Evolutionary conservation across 2,113 vertebrate genomes (phyloP), one percentile per base, ranked within the genome.

Genomic region (Sebastes fasciatus): DNA sequence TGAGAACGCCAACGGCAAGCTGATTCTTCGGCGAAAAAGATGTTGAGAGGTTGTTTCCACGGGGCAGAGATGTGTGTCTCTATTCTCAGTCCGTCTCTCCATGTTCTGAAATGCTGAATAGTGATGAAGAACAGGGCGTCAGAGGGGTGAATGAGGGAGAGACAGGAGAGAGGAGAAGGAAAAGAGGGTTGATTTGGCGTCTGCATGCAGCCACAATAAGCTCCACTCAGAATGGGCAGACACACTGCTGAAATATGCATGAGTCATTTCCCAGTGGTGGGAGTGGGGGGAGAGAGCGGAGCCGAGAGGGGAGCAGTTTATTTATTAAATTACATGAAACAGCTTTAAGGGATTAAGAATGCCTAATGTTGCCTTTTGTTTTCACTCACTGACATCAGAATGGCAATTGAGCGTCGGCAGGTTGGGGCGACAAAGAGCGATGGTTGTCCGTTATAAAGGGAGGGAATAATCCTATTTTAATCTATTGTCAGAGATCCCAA

Each of bases 231-330:
- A 90, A 86, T 82, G 77, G 84, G 88, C 88, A 92, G 88, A 92
- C 91, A 85, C 86, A 57, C 86, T 94, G 79, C 80, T 94, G 87
- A 93, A 94, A 94, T 92, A 94, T 95, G 91, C 89, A 95, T 93
- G 91, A 95, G 89, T 91, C 88, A 91, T 90, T 91, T 93, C 88
- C 90, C 82, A 69, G 83, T 57, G 34, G 86, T 77, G 79, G 60
- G 70, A 65, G 64, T 65, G 63, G 46, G 51, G 68, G 26, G 43
- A 21, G 45, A 10, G 72, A 34, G 76, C 16, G 73, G 45, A 45
- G 64, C 58, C 79, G 21, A 60, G 66, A 80, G 68, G 77, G 45
- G 58, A 74, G 76, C 60, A 78, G 51, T 82, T 91, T 94, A 94
- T 94, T 94, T 94, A 89, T 91, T 89, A 92, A 92, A 91, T 94